A percentile compares a stretch with the other conserved stretches of the same genome.
Conservation (phyloP, 2,888 invertebrate species). For the Aromia moschata region DNA sequence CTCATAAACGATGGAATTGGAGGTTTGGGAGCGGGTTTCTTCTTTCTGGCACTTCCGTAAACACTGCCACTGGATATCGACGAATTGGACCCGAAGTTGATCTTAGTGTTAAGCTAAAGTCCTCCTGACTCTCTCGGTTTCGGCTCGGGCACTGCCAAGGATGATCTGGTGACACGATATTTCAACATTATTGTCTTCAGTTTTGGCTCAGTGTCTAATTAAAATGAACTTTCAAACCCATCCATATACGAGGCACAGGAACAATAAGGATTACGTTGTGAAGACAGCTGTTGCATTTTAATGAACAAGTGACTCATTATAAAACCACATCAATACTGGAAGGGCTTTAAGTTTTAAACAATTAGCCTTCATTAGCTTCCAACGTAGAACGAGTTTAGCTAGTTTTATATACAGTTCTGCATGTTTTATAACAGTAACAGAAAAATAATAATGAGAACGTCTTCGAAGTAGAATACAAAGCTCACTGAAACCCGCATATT, state of each 20-base stretch:
- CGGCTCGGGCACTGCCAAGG: constrained; percentile 52
- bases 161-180: constrained; percentile 56
- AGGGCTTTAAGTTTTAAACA: constrained; percentile 21
- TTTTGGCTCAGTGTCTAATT: constrained; percentile 14
- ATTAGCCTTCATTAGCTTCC: constrained; percentile 6
- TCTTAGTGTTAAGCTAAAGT: constrained; percentile 49
- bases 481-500: neutral
- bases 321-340: constrained; percentile 23
- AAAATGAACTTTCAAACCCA: constrained; percentile 10
- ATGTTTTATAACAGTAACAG: constrained; percentile 16
- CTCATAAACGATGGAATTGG: constrained; percentile 57
- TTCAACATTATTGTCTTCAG: constrained; percentile 53
- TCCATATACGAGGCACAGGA: constrained; percentile 18
- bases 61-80: constrained; percentile 58
- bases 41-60: constrained; percentile 66
- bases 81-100: constrained; percentile 59
- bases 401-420: constrained; percentile 5
- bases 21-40: constrained; percentile 77
- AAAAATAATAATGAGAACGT: constrained; percentile 1
- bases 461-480: constrained; percentile 5
- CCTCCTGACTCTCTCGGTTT: constrained; percentile 53
- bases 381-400: constrained; percentile 12
- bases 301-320: constrained; percentile 42
- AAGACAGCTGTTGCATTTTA: constrained; percentile 41
- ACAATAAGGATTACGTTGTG: constrained; percentile 31